Evolutionary conservation across 1,140 invertebrate species (phyloP).

Genomic region (Leptinotarsa undecemlineata): DNA sequence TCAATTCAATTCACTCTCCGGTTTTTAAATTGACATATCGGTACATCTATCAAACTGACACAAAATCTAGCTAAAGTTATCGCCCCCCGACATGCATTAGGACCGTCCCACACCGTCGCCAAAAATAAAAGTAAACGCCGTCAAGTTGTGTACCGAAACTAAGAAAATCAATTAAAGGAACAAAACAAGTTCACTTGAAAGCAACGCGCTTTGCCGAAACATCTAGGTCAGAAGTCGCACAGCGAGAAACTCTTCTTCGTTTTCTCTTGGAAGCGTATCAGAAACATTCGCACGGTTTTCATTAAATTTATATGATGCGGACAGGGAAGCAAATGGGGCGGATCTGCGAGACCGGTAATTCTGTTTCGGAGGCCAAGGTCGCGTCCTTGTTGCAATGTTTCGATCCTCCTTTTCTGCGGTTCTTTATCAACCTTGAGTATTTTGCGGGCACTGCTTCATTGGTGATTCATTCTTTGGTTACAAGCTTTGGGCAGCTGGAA

Average conservation of each 20-base stretch:
- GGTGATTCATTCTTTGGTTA: too few species aligned
- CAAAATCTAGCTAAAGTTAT: too few species aligned
- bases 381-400: background rate
- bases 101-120: background rate
- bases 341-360: background rate
- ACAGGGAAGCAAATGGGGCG: background rate
- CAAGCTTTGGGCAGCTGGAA: too few species aligned
- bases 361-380: background rate
- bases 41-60: too few species aligned
- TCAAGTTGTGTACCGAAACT: background rate
- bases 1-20: too few species aligned
- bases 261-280: conserved; percentile 5
- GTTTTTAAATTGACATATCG: too few species aligned
- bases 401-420: background rate
- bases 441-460: background rate
- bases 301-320: conserved; percentile 8
- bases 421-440: background rate
- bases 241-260: background rate
- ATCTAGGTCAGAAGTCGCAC: background rate
- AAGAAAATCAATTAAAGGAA: conserved; percentile 1
- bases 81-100: too few species aligned
- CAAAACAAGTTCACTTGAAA: background rate
- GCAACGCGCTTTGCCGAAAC: conserved; percentile 1
- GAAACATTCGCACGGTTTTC: conserved; percentile 6
- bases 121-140: background rate